Evolutionary conservation across 2,113 vertebrate species (phyloP).

Genomic region (Australoheros scitulus): DNA sequence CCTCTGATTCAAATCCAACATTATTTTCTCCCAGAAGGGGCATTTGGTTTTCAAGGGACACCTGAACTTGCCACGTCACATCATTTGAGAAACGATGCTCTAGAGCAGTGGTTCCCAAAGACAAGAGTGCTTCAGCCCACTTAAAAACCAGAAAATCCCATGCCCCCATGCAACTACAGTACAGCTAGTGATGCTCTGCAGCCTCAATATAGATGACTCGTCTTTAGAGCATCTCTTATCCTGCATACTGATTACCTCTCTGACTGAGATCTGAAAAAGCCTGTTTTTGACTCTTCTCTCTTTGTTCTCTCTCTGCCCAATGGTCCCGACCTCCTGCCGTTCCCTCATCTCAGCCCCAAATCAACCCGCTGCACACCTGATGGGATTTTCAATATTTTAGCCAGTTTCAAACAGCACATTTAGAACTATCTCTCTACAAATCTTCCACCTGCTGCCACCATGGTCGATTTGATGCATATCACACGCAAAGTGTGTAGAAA

Average conservation of each 20-base stretch:
- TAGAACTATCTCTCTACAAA: slow-evolving; percentile 10
- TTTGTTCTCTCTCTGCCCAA: slow-evolving; percentile 34
- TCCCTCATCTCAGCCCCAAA: slow-evolving; percentile 61
- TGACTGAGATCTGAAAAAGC: slow-evolving; percentile 60
- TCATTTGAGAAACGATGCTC: no score
- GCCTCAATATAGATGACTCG: slow-evolving; percentile 54
- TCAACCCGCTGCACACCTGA: slow-evolving; percentile 46
- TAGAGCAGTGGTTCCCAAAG: no score
- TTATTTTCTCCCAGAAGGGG: no score
- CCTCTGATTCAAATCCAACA: no score
- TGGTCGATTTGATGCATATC: slow-evolving; percentile 27
- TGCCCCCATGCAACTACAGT: slow-evolving; percentile 34
- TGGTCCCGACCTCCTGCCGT: slow-evolving; percentile 55
- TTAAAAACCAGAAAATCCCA: no score
- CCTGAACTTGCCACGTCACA: no score
- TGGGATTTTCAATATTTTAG: slow-evolving; percentile 34
- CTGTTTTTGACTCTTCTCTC: slow-evolving; percentile 29
- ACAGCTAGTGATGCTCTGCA: slow-evolving; percentile 56
- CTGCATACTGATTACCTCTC: slow-evolving; percentile 66
- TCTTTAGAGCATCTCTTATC: slow-evolving; percentile 57
- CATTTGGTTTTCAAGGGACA: no score
- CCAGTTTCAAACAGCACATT: slow-evolving; percentile 31
- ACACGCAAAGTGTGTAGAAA: not conserved
- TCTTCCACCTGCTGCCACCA: slow-evolving; percentile 18
- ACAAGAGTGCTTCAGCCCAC: no score